Evolutionary conservation across 2,797 vertebrate genomes (phyloP), one percentile per base, ranked within the genome.

Genomic region (Masticophis lateralis): DNA sequence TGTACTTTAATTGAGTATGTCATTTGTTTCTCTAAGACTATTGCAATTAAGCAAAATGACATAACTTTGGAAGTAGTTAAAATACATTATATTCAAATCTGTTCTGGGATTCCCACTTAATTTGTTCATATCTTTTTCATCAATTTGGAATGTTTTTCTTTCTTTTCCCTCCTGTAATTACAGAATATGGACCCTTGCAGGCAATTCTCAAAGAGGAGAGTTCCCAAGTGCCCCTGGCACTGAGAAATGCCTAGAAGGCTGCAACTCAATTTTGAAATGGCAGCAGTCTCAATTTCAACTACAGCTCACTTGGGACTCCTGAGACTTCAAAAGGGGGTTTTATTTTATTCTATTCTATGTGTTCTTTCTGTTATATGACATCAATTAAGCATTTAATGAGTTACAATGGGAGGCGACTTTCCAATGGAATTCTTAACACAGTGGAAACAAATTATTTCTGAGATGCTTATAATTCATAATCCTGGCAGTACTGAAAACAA

Each of bases 301-400:
- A 47, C 91, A 95, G 94, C 92, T 96, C 93, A 94, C 47, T 63
- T 83, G 66, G 87, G 66, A 10, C 86, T 83, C 51, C 51, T 47
- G 57, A 88, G 59, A 86, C 37, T 93, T 91, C 90, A 91, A 53
- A 89, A 27, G 27, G 25, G 22, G 13, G 10, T 22, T 89, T 12
- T 69, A 9, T 32, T 20, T 25, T 9, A 28, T 51, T 12, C 22
- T 55, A 53, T 94, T 96, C 93, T 87, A 83, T 47, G 74, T 47
- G 74, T 37, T 47, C 74, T 93, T 96, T 95, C 96, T 97, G 95
- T 96, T 96, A 96, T 10, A 93, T 90, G 14, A 95, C 94, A 95
- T 92, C 96, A 96, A 97, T 97, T 97, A 97, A 94, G 60, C 51
- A 22, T 92, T 96, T 97, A 96, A 96, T 96, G 96, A 95, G 92